Evolutionary conservation across 1,140 invertebrate genomes (phyloP).

Genomic region (Nephila pilipes): DNA sequence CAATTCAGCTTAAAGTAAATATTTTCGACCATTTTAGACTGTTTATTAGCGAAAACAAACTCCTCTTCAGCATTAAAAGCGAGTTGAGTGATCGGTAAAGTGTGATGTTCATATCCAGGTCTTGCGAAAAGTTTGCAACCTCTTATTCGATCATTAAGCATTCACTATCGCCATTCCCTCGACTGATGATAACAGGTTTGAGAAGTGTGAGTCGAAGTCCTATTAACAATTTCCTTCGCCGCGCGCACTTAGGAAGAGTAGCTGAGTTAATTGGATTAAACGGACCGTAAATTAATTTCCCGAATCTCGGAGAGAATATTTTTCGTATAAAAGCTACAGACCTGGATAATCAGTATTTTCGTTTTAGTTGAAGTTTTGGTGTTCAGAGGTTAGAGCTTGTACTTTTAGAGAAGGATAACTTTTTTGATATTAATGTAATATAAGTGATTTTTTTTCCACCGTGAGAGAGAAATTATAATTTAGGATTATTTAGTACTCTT

Average conservation of each 20-base stretch:
- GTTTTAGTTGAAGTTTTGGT: background rate
- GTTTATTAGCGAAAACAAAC: background rate
- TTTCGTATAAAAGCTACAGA: background rate
- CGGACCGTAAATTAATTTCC: constrained; percentile 41
- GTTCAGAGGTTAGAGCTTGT: background rate
- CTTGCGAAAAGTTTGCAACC: background rate
- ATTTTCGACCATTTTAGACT: background rate
- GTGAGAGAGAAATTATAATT: background rate
- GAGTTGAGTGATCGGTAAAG: background rate
- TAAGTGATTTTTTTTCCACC: background rate
- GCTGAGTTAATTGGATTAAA: constrained; percentile 38
- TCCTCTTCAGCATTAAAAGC: background rate
- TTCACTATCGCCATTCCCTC: constrained; percentile 22
- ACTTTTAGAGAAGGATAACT: background rate
- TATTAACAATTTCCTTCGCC: constrained; percentile 42
- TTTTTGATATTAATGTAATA: background rate
- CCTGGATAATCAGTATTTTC: background rate
- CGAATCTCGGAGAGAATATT: constrained; percentile 37
- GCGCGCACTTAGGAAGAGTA: constrained; percentile 5
- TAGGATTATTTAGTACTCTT: background rate
- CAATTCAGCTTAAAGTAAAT: background rate
- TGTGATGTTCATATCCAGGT: background rate
- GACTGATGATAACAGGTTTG: constrained; percentile 27
- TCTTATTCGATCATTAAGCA: constrained; percentile 30
- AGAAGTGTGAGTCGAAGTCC: constrained; percentile 13